Base-by-base conservation (phyloP, 2,113 vertebrate genomes). In the Ophiodon elongatus region DNA sequence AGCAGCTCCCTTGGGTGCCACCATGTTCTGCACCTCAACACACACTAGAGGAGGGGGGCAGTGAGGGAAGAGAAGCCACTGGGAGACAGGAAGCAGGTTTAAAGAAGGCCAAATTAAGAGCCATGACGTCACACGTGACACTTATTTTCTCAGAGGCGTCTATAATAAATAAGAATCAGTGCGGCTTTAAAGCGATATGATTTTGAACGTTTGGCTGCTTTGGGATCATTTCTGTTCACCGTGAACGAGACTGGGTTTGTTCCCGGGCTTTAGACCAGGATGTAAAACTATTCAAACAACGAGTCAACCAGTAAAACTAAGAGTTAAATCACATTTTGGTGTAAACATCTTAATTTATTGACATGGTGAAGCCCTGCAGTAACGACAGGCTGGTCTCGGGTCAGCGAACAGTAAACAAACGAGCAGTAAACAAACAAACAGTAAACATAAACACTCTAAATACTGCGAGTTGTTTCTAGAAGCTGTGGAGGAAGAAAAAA, bases 381-480 rank as follows among this genome's bases (percentile, higher is more conserved):
- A 31, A 9, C 31, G 33, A 47, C 65, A 17, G 25, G 23, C 59
- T 47, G 2, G 25, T 71, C 41, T n/a, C n/a, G n/a, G n/a, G n/a
- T n/a, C n/a, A n/a, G n/a, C n/a, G n/a, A n/a, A n/a, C n/a, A 45
- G 2, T 45, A 45, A 45, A 9, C 1, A 54, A 73, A 8, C 50
- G 23, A 37, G 37, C 27, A 8, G 17, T 0, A 27, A 31, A 52
- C 15, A 37, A 0, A 4, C 2, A 65, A 0, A 57, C 4, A 25
- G 1, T 10, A 8, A 29, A 64, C 1, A 73, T 1, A 2, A 11
- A 31, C 0, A 15, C 4, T 45, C 1, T 1, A 2, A 11, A 31
- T 0, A 15, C 4, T 45, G 0, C 1, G 0, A 37, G 0, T 1
- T 11, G 8, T 4, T 45, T 68, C 3, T 23, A 52, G 6, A n/a